Base-by-base conservation (phyloP, 2,888 invertebrate genomes). In the Halictus ligatus region DNA sequence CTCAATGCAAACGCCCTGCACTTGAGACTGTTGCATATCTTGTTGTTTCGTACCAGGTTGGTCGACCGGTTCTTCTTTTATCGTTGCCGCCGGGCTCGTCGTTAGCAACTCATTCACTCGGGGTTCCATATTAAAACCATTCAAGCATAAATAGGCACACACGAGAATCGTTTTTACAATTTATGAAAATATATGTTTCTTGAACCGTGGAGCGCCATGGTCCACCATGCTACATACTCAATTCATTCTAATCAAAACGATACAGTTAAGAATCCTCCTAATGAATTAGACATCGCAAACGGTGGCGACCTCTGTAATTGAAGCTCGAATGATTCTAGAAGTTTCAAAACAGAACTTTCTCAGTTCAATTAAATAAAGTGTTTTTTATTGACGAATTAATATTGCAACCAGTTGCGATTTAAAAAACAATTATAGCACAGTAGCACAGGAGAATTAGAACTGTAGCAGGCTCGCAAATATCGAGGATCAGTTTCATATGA, bases 1-100 rank as follows among this genome's bases (percentile, higher is more conserved):
- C 13, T 95, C 94, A 5, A 89, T 92, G 71, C 86, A 86, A 75
- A 89, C 89, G 81, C 89, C 90, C 85, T 91, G 90, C 35, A 90
- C 78, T 86, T 92, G 92, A 21, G 89, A 86, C 80, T 93, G 93
- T 81, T 93, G 93, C 73, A 86, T 82, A 80, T 93, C 92, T 81
- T 92, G 92, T 83, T 89, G 92, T 83, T 89, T 92, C 46, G 80
- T 85, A 75, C 83, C 84, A 74, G 80, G 83, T 88, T 91, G 93
- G 46, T 95, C 95, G 13, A 91, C 72, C 5, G 93, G 92, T 82
- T 95, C 95, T 43, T 94, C 94, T 78, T 95, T 95, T 7, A 95
- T 93, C 74, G 86, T 86, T 15, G 90, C 90, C 40, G 86, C 75
- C n/a, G 93, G 86, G 67, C 90, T 86, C 64, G 90, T 85, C 76